phyloP scores from a whole-genome alignment of 2,797 vertebrate species.

The Aotus griseimembra region DNA sequence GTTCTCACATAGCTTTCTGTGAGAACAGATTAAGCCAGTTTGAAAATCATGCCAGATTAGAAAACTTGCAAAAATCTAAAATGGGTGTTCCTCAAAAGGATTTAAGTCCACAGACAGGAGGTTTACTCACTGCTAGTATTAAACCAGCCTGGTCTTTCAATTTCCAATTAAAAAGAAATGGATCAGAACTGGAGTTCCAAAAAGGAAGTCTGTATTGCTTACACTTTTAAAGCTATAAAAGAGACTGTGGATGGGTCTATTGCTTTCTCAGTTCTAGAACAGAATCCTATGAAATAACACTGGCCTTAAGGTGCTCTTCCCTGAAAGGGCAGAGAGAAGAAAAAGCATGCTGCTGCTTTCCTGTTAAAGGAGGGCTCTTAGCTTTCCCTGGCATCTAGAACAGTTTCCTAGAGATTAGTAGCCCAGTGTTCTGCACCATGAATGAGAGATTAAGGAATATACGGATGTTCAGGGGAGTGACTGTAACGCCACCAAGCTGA shows the following conservation, averaged over 20 bases:
- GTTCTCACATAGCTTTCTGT: not conserved
- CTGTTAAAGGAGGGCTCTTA: not conserved
- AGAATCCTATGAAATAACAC: not conserved
- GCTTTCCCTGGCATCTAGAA: not conserved
- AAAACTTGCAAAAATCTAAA: slow-evolving; percentile 47
- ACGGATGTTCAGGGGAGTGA: slow-evolving; percentile 8
- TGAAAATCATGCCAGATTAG: slow-evolving; percentile 68
- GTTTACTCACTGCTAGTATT: not conserved
- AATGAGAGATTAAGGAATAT: not conserved
- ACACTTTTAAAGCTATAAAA: not conserved
- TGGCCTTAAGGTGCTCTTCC: not conserved
- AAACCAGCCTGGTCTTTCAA: not conserved
- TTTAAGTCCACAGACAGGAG: slow-evolving; percentile 12
- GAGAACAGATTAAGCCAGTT: not conserved
- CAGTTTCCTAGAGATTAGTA: not conserved
- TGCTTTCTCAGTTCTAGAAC: not conserved
- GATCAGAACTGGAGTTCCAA: slow-evolving; percentile 5
- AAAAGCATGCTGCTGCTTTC: not conserved
- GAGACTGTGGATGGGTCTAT: not conserved
- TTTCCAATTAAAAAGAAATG: slow-evolving; percentile 48
- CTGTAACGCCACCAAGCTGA: not conserved
- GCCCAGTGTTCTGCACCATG: not conserved
- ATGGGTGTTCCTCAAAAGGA: slow-evolving; percentile 5
- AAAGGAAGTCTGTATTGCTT: not conserved
- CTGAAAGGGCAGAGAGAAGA: not conserved